Conservation (phyloP, 2,113 vertebrate species). For the Ageneiosus marmoratus region DNA sequence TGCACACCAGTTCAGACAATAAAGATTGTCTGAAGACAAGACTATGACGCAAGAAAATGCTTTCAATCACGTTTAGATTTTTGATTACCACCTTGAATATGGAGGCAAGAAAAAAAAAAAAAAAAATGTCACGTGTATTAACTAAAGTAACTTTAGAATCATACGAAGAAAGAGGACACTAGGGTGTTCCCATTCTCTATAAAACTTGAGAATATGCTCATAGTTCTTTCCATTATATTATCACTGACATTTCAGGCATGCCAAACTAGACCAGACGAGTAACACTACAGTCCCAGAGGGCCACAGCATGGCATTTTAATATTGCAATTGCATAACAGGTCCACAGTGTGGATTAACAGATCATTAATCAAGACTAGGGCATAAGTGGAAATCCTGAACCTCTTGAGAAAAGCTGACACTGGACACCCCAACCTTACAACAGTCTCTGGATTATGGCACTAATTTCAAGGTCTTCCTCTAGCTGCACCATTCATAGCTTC, state of each 20-base stretch:
- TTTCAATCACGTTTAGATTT: background rate
- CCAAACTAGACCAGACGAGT: background rate
- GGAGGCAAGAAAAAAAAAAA: background rate
- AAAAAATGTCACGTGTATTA: background rate
- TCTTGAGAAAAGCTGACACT: background rate
- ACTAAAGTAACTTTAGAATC: background rate
- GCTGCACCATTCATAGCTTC: background rate
- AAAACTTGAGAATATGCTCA: background rate
- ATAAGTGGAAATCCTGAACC: background rate
- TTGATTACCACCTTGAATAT: background rate
- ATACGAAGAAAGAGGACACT: background rate
- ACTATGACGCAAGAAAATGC: background rate
- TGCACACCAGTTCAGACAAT: background rate
- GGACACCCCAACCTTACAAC: background rate
- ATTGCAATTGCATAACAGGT: background rate
- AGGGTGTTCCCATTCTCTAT: background rate
- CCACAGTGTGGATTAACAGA: background rate
- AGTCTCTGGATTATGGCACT: background rate
- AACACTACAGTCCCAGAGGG: background rate
- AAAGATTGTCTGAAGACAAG: constrained; percentile 10
- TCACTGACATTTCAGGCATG: background rate
- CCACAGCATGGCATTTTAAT: background rate
- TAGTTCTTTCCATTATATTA: background rate
- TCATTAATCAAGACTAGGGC: background rate
- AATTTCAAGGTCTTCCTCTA: background rate